Evolutionary conservation across 1,140 invertebrate species (phyloP).

Genomic region (Trichoplusia ni): DNA sequence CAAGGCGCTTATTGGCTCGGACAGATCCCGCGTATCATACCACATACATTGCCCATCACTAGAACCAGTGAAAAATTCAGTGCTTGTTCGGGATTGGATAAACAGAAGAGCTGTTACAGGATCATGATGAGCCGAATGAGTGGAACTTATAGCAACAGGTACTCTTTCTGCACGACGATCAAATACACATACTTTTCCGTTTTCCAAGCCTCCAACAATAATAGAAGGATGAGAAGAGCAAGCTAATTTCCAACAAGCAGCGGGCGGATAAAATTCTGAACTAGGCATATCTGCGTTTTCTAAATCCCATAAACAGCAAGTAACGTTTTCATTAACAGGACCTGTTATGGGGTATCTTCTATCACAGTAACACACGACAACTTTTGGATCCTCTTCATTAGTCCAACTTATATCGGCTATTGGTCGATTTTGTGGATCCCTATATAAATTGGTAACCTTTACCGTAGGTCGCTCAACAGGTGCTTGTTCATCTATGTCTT

Average conservation of each 20-base stretch:
- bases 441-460: conserved; percentile 88
- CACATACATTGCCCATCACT: conserved; percentile 90
- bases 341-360: conserved; percentile 83
- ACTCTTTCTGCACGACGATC: conserved; percentile 85
- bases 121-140: conserved; percentile 87
- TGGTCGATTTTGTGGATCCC: conserved; percentile 84
- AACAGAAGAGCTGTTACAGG: conserved; percentile 86
- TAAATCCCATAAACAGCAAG: conserved; percentile 87
- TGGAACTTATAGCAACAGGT: conserved; percentile 75
- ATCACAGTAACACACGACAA: conserved; percentile 91
- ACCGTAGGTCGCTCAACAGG: conserved; percentile 85
- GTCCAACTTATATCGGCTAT: conserved; percentile 91
- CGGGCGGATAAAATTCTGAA: conserved; percentile 83
- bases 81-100: conserved; percentile 89
- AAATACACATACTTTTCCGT: conserved; percentile 91
- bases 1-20: conserved; percentile 86
- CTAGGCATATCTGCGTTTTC: conserved; percentile 91
- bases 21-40: conserved; percentile 92
- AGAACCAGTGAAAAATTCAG: conserved; percentile 93
- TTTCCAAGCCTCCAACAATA: conserved; percentile 89
- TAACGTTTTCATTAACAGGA: conserved; percentile 82
- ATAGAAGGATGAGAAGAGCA: conserved; percentile 92
- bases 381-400: conserved; percentile 86
- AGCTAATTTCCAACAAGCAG: conserved; percentile 87
- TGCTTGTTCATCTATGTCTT: conserved; percentile 82